These are phyloP conservation scores for Uloborus plumipes DNA, from an alignment of 2,888 invertebrate genomes.

Conservation along the genomic window DNA sequence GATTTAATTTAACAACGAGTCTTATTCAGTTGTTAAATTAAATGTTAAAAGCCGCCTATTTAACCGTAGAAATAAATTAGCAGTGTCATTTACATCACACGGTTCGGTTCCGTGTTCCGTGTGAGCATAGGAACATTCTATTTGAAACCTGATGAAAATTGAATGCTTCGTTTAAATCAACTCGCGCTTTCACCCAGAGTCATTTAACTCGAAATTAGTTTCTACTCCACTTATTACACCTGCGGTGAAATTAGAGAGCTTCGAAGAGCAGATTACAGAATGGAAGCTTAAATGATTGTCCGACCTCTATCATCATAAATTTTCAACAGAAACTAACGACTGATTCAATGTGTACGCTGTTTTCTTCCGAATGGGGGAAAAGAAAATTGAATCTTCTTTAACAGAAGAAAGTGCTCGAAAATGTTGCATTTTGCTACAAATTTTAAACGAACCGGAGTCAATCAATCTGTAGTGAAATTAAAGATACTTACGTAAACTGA, in stretches of 20 bases:
- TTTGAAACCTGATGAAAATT: slow-evolving; percentile 50
- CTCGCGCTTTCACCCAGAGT: slow-evolving; percentile 25
- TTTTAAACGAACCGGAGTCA: no score
- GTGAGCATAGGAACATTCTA: slow-evolving; percentile 29
- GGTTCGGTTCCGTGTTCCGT: slow-evolving; percentile 12
- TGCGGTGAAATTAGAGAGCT: slow-evolving; percentile 28
- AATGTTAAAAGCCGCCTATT: slow-evolving; percentile 39
- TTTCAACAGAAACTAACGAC: no score
- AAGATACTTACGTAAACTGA: no score
- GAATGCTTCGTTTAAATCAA: slow-evolving; percentile 47
- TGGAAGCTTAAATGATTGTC: neutral
- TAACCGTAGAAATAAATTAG: slow-evolving; percentile 52
- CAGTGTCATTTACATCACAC: slow-evolving; percentile 45
- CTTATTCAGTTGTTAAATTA: slow-evolving; percentile 50
- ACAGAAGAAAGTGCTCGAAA: no score
- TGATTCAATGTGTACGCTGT: no score
- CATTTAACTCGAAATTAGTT: slow-evolving; percentile 54
- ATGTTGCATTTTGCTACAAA: no score
- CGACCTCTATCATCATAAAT: no score
- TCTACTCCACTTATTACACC: slow-evolving; percentile 35
- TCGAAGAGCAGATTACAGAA: slow-evolving; percentile 8
- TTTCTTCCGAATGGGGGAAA: no score
- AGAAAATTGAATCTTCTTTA: no score
- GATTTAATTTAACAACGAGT: slow-evolving; percentile 26
- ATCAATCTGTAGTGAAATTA: no score